These are phyloP conservation scores for Enteromius unitaeniatus DNA, from an alignment of 2,797 vertebrate genomes.

Conservation along the genomic window DNA sequence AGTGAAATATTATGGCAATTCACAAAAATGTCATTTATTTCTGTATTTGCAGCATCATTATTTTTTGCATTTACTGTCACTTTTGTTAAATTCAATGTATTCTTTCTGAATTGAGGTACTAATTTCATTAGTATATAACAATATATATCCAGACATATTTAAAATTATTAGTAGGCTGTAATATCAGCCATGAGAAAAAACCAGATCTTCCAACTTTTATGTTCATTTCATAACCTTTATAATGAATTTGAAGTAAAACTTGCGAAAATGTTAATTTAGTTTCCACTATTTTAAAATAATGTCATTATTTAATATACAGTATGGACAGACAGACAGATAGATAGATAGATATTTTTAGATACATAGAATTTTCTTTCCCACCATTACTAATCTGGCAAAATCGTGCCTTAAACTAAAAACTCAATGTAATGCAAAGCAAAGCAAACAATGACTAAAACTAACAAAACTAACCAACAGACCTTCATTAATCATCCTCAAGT, in stretches of 20 bases:
- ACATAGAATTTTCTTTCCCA: background rate
- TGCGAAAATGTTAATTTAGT: background rate
- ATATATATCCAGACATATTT: background rate
- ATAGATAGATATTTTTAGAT: too few relatives aligned
- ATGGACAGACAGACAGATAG: background rate
- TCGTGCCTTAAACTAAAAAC: background rate
- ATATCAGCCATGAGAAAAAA: background rate
- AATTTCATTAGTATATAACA: background rate
- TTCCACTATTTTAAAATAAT: background rate
- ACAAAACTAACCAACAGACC: background rate
- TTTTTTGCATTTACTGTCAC: background rate
- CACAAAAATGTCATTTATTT: background rate
- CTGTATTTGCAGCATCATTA: background rate
- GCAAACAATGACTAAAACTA: background rate
- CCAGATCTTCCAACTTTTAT: background rate
- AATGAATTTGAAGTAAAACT: background rate
- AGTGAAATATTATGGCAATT: background rate
- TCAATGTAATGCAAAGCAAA: background rate
- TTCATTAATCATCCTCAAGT: slow-evolving; percentile 4
- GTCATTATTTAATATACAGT: background rate
- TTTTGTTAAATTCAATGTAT: background rate
- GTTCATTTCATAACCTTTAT: background rate
- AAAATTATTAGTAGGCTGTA: background rate
- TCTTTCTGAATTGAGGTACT: background rate
- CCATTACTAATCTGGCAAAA: background rate